A percentile compares a stretch with the other conserved stretches of the same genome.
These are phyloP conservation scores for Nibea coibor DNA, from an alignment of 2,113 vertebrate genomes.

Conservation along the genomic window DNA sequence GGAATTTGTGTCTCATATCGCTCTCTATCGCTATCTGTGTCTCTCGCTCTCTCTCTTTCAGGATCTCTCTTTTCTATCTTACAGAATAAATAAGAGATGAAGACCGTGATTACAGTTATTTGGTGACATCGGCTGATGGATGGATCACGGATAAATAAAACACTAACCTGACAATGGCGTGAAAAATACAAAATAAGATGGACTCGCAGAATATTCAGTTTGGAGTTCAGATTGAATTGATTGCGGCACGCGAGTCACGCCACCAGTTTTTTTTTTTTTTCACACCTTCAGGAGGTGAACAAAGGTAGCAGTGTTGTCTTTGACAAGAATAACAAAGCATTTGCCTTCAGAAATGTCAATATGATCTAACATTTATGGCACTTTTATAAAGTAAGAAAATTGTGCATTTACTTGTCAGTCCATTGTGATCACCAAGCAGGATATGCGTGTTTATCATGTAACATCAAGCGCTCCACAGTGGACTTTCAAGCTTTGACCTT, in stretches of 20 bases:
- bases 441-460: not conserved
- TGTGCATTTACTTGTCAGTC: not conserved
- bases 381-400: not conserved
- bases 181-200: not conserved
- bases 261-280: not conserved
- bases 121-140: not conserved
- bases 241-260: not conserved
- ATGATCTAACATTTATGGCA: not conserved
- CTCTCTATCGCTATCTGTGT: constrained; percentile 15
- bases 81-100: constrained; percentile 50
- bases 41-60: constrained; percentile 20
- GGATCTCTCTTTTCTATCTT: constrained; percentile 19
- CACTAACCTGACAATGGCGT: not conserved
- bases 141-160: constrained; percentile 16
- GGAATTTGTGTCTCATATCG: constrained; percentile 10
- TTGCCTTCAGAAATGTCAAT: not conserved
- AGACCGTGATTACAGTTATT: constrained; percentile 38
- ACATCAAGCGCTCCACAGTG: not conserved
- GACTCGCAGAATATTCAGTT: not conserved
- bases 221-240: not conserved
- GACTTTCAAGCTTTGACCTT: not conserved
- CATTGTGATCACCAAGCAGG: not conserved
- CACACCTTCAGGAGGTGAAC: no score
- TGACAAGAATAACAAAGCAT: not conserved
- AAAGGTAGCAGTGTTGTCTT: not conserved